Evolutionary conservation across 2,888 invertebrate genomes (phyloP).

Genomic region (Steromphala cineraria): DNA sequence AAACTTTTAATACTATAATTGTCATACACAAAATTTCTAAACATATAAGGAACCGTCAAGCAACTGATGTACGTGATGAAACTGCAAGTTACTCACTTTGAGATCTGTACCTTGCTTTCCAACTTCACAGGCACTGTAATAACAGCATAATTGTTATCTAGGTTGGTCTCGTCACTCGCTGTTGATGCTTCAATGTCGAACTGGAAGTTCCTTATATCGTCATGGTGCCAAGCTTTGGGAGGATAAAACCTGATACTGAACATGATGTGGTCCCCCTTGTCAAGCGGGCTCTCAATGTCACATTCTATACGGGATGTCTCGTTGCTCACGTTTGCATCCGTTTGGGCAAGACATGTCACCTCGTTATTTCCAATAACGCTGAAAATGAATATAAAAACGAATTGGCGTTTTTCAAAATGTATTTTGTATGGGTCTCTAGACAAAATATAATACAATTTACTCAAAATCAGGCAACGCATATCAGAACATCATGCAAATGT

Average conservation of each 20-base stretch:
- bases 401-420: too few species aligned
- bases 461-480: too few species aligned
- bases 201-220: slow-evolving; percentile 31
- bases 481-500: too few species aligned
- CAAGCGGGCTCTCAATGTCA: slow-evolving; percentile 35
- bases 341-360: slow-evolving; percentile 33
- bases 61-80: too few species aligned
- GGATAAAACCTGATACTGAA: slow-evolving; percentile 36
- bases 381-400: background rate
- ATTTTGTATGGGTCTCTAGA: background rate
- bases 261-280: slow-evolving; percentile 26
- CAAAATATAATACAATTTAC: background rate
- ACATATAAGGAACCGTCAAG: too few species aligned
- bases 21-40: too few species aligned
- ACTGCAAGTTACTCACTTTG: slow-evolving; percentile 40
- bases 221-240: slow-evolving; percentile 25
- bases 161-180: slow-evolving; percentile 35
- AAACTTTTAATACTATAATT: too few species aligned
- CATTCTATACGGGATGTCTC: slow-evolving; percentile 28
- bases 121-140: slow-evolving; percentile 40
- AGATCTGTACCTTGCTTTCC: slow-evolving; percentile 39
- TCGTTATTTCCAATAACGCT: slow-evolving; percentile 28
- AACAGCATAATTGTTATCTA: slow-evolving; percentile 32
- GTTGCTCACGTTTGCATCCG: background rate
- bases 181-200: slow-evolving; percentile 39